Evolutionary conservation across 2,888 invertebrate genomes (phyloP), one percentile per base, ranked within the genome.

Genomic region (Kuschelorhynchus macadamiae): DNA sequence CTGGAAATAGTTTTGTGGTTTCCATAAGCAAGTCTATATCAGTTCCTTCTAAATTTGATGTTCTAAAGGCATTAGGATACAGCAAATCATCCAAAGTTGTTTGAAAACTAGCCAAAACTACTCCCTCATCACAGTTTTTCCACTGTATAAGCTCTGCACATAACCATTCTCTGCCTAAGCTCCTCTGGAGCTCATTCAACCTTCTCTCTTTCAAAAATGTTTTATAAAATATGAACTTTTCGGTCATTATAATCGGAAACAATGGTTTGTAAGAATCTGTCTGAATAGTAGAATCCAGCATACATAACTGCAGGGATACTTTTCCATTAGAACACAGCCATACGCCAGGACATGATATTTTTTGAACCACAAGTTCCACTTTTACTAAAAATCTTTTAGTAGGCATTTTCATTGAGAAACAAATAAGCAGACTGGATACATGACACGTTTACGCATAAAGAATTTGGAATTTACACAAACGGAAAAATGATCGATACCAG

Each of bases 281-380:
- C 80, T 91, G 89, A 71, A 89, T 88, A 75, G 88, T 89, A 30
- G 90, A 89, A 41, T 90, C 91, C 46, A 94, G 85, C 55, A 91
- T 86, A 73, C 87, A 88, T 33, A 94, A 85, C 70, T 89, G 89
- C 20, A 94, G 84, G 5, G 91, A 90, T 7, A 92, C 87, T 77
- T 90, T 88, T n/a, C 94, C 93, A 81, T 90, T 90, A 70, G 92
- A 90, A 77, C 92, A 92, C 25, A 94, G 84, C 92, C 93, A 94
- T 11, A 94, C 93, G 30, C 94, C 94, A n/a, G 94, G 94, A 81
- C 94, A 94, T 62, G 92, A 90, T 21, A 94, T 88, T 91, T 92
- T 87, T 79, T 88, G 87, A 36, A 89, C 77, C 74, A 86, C 85
- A 60, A 89, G 80, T 84, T 89, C 87, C 61, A 89, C 85, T 75